Evolutionary conservation across 1,140 invertebrate species (phyloP).

Genomic region (Drosophila murphyi): DNA sequence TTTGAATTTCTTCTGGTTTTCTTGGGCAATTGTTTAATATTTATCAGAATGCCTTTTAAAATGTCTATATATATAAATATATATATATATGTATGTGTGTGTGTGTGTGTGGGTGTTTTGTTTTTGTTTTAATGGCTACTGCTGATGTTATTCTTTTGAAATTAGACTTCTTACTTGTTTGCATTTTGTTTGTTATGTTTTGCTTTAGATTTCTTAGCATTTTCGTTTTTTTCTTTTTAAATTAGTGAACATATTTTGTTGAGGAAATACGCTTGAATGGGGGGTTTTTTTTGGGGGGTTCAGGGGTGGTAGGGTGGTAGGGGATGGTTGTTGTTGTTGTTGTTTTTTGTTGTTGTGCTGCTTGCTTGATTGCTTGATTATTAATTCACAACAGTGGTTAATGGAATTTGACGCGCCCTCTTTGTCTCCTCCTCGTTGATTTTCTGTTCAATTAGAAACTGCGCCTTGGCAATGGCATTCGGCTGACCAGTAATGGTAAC

Average conservation of each 20-base stretch:
- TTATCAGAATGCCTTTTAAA: conserved; percentile 8
- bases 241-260: conserved; percentile 49
- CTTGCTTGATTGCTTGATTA: conserved; percentile 57
- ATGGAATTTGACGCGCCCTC: conserved; percentile 94
- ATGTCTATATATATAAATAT: conserved; percentile 4
- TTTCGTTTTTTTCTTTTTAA: conserved; percentile 28
- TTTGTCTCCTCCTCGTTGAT: conserved; percentile 98
- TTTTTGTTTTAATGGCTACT: conserved; percentile 13
- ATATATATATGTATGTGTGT: conserved; percentile 13
- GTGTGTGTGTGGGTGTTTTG: conserved; percentile 20
- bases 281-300: background rate
- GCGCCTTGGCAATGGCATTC: conserved; percentile 94
- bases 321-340: conserved; percentile 55
- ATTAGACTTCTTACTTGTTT: conserved; percentile 61
- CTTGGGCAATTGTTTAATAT: background rate
- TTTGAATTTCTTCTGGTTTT: background rate
- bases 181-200: conserved; percentile 15
- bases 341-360: conserved; percentile 65
- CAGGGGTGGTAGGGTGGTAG: background rate
- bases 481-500: conserved; percentile 96
- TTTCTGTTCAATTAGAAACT: conserved; percentile 97
- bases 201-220: conserved; percentile 20
- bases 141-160: conserved; percentile 30
- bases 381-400: conserved; percentile 88
- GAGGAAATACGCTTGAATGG: conserved; percentile 56